A percentile compares a stretch with the other conserved stretches of the same genome.
Conservation (phyloP, 2,797 vertebrate species). For the Pangasius mekongensis region DNA sequence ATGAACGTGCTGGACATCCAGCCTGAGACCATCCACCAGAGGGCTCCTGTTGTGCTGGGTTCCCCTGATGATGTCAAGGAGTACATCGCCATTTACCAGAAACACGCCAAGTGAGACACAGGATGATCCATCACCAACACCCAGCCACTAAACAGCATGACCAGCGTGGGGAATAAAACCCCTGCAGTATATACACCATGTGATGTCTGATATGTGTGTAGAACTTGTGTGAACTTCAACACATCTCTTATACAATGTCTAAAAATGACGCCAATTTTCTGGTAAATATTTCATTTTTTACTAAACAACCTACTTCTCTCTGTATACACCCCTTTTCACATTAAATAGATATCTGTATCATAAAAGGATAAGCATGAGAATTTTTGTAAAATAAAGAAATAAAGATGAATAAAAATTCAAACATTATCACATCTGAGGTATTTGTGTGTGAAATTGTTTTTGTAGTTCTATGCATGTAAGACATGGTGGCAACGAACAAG, state of each 20-base stretch:
- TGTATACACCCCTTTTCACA: background rate
- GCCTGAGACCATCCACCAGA: conserved; percentile 87
- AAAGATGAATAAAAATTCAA: background rate
- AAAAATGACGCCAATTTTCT: background rate
- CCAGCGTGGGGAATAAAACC: background rate
- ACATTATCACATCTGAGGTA: background rate
- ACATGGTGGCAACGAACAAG: background rate
- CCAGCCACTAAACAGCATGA: background rate
- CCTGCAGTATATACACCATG: background rate
- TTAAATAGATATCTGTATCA: background rate
- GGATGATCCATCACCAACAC: background rate
- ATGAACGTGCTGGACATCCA: conserved; percentile 87
- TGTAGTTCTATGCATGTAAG: background rate
- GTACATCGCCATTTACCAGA: conserved; percentile 85
- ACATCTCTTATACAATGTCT: too few relatives aligned
- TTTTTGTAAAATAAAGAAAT: conserved; percentile 16
- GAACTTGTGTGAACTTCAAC: background rate
- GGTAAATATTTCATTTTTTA: background rate
- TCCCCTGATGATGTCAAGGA: conserved; percentile 91
- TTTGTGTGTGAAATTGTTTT: background rate
- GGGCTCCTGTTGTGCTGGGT: conserved; percentile 85
- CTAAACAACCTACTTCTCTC: background rate
- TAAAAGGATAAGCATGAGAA: background rate
- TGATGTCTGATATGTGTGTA: background rate
- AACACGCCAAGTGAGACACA: conserved; percentile 70